Evolutionary conservation across 2,113 vertebrate genomes (phyloP).

Genomic region (Caloenas nicobarica): DNA sequence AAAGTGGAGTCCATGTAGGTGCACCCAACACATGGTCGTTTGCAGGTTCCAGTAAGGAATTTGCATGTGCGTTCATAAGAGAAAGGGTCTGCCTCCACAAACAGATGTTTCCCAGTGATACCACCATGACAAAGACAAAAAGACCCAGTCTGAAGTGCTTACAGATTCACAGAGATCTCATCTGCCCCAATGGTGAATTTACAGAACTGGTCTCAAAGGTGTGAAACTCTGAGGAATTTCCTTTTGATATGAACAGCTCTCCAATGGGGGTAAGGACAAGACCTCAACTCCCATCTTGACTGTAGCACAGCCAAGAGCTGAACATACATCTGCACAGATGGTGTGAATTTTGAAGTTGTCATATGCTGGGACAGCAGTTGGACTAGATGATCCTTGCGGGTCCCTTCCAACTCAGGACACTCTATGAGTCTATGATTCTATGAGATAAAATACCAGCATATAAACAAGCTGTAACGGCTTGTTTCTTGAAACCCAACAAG

Average conservation of each 20-base stretch:
- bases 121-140: not conserved
- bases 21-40: not conserved
- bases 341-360: too few relatives aligned
- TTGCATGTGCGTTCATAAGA: not conserved
- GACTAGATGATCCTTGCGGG: too few relatives aligned
- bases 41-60: not conserved
- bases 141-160: not conserved
- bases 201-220: not conserved
- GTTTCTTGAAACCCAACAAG: not conserved
- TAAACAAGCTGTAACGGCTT: not conserved
- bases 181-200: not conserved
- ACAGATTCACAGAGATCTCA: not conserved
- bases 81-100: not conserved
- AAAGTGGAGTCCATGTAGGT: fast-evolving
- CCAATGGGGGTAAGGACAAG: not conserved
- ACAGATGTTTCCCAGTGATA: not conserved
- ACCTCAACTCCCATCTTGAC: not conserved
- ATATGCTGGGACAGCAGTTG: too few relatives aligned
- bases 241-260: not conserved
- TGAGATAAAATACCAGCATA: not conserved
- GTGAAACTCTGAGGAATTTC: not conserved
- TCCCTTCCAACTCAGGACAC: too few relatives aligned
- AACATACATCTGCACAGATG: not conserved
- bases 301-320: not conserved
- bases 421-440: too few relatives aligned